Percentiles rank a stretch among this genome's conserved stretches.
Evolutionary conservation across 2,888 invertebrate genomes (phyloP).

Genomic region (Eristalis arbustorum): DNA sequence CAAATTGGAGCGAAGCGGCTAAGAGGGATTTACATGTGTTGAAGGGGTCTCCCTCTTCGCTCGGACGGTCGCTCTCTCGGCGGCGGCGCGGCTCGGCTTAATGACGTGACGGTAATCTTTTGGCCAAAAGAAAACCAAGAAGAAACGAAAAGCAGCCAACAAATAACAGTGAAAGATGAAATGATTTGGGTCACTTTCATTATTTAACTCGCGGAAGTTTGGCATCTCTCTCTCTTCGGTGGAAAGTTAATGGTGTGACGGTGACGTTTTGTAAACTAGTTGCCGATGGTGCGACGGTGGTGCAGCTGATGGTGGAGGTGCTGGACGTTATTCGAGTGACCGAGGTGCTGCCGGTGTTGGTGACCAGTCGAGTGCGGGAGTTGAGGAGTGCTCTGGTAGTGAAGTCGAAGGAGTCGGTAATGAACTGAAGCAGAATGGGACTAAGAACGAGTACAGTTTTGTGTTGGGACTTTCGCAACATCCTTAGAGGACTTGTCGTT

Average conservation of each 20-base stretch:
- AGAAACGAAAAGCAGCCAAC: neutral
- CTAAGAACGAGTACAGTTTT: no score
- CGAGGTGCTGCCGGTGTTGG: neutral
- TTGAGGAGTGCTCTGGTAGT: no score
- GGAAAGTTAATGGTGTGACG: neutral
- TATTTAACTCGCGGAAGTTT: constrained; percentile 28
- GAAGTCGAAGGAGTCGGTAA: no score
- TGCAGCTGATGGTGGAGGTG: neutral
- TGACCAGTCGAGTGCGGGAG: no score
- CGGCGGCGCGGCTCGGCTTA: neutral
- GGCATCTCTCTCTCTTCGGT: neutral
- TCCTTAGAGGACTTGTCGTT: no score
- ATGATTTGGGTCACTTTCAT: constrained; percentile 40
- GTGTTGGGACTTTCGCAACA: no score
- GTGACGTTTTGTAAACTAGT: neutral
- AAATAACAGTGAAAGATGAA: constrained; percentile 12
- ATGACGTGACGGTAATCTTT: constrained; percentile 33
- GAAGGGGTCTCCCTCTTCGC: neutral
- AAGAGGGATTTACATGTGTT: constrained; percentile 1
- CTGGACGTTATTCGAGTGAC: no score
- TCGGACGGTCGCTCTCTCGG: no score
- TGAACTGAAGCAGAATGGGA: no score
- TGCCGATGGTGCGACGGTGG: no score
- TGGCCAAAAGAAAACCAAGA: constrained; percentile 5
- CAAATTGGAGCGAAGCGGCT: constrained; percentile 4